These are phyloP conservation scores for Eulacestoma nigropectus DNA, from an alignment of 2,113 vertebrate genomes.

Conservation along the genomic window DNA sequence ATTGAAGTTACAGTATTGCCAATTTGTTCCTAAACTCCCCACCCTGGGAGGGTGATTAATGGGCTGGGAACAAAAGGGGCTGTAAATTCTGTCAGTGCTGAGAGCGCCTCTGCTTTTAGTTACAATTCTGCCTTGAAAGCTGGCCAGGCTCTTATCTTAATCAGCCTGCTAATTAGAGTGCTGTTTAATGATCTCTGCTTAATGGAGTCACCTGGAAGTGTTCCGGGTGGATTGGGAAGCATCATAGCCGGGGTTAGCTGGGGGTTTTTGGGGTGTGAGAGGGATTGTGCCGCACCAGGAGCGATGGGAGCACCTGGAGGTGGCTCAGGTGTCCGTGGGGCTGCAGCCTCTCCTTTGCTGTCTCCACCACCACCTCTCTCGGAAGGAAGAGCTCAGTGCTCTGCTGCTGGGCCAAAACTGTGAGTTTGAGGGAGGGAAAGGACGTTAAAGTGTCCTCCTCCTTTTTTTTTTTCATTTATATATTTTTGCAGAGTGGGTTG, in stretches of 20 bases:
- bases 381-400: not conserved
- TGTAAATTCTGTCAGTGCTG: not conserved
- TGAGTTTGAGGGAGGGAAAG: not conserved
- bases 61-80: not conserved
- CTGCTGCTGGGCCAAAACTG: not conserved
- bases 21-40: not conserved
- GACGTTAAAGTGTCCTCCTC: not conserved
- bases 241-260: not conserved
- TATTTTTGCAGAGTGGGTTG: too few species aligned
- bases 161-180: conserved; percentile 11
- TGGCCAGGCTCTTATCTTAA: not conserved
- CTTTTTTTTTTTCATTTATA: too few species aligned
- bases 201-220: not conserved
- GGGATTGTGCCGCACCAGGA: not conserved
- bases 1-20: not conserved
- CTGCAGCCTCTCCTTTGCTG: accelerated
- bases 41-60: not conserved
- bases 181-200: not conserved
- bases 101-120: not conserved
- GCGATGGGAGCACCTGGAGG: not conserved
- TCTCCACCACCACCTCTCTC: accelerated
- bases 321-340: not conserved
- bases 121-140: not conserved
- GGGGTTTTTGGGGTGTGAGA: not conserved
- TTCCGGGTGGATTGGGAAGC: not conserved